phyloP scores from a whole-genome alignment of 1,140 invertebrate genomes.

The Papilio machaon region DNA sequence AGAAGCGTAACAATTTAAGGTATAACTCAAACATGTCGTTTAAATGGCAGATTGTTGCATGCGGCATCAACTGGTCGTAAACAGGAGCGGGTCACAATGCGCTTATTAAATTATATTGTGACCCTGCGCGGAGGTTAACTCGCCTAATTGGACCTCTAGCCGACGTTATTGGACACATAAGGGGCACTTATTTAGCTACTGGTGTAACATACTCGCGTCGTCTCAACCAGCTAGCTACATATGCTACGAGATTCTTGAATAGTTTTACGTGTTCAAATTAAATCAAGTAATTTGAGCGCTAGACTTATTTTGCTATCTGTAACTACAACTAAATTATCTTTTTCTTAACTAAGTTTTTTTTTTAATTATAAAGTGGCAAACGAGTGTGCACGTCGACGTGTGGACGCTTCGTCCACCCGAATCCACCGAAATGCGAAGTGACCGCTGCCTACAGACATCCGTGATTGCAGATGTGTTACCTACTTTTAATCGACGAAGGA shows the following conservation, averaged over 20 bases:
- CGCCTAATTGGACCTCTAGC: constrained; percentile 51
- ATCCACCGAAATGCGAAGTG: too few relatives aligned
- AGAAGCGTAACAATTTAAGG: background rate
- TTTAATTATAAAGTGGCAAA: too few relatives aligned
- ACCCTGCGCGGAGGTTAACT: constrained; percentile 55
- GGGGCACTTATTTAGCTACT: constrained; percentile 28
- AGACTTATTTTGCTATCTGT: too few relatives aligned
- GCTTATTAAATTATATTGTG: constrained; percentile 56
- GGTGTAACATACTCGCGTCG: constrained; percentile 14
- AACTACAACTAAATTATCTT: too few relatives aligned
- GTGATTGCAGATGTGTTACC: too few relatives aligned
- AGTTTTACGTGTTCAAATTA: background rate
- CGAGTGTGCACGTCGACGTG: too few relatives aligned
- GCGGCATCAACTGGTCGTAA: background rate
- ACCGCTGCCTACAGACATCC: too few relatives aligned
- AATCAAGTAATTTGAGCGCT: background rate
- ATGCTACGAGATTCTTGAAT: background rate
- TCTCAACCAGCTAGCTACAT: background rate
- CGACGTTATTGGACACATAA: constrained; percentile 40
- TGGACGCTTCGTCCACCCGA: too few relatives aligned
- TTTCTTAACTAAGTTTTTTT: too few relatives aligned
- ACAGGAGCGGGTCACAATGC: constrained; percentile 28
- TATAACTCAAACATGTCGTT: background rate
- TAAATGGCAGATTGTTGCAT: constrained; percentile 5
- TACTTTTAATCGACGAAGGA: too few relatives aligned